phyloP scores from a whole-genome alignment of 2,797 vertebrate genomes.

The Falco peregrinus region DNA sequence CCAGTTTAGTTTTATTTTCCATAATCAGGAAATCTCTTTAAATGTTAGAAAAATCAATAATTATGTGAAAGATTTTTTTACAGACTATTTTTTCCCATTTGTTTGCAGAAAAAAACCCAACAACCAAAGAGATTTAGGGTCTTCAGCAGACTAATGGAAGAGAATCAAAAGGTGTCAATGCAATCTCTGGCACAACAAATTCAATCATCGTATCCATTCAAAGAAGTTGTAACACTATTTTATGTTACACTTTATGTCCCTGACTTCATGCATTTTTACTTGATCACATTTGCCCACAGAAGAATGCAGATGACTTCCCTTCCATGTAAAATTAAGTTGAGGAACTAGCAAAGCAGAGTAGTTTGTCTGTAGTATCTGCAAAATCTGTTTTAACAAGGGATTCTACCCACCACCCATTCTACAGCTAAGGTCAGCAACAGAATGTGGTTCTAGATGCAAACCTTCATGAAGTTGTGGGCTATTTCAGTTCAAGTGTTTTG shows the following conservation, averaged over 20 bases:
- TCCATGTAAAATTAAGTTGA: background rate
- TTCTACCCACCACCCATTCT: background rate
- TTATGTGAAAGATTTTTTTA: background rate
- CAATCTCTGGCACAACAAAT: background rate
- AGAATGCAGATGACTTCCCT: background rate
- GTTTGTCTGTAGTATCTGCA: background rate
- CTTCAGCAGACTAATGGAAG: background rate
- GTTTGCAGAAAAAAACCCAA: background rate
- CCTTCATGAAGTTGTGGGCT: background rate
- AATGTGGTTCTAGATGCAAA: background rate
- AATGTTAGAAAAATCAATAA: background rate
- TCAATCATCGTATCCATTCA: background rate
- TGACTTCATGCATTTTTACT: background rate
- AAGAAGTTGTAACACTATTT: background rate
- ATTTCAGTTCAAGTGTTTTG: background rate
- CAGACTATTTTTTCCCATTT: background rate
- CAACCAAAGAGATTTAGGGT: background rate
- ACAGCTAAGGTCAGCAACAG: background rate
- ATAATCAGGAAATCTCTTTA: background rate
- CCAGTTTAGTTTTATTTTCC: background rate
- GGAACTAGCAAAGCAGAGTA: background rate
- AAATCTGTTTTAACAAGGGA: background rate
- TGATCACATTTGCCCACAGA: background rate
- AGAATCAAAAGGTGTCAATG: background rate
- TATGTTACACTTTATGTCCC: background rate